These are phyloP conservation scores for Hemaris fuciformis DNA, from an alignment of 2,888 invertebrate species.

Conservation along the genomic window DNA sequence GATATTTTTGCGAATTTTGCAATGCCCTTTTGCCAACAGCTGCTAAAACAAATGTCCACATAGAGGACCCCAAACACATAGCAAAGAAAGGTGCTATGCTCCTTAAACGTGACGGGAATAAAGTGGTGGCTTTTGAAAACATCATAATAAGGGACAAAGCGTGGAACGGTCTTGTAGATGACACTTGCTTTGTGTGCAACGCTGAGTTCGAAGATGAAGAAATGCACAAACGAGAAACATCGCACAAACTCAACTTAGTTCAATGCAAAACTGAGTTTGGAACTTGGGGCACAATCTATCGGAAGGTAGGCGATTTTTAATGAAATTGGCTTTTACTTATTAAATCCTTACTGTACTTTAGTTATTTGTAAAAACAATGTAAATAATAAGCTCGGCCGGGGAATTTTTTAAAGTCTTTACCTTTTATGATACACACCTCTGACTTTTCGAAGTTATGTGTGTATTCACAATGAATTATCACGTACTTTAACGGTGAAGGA, in stretches of 20 bases:
- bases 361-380: no score
- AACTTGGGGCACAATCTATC: slow-evolving; percentile 34
- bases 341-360: no score
- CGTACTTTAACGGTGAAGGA: no score
- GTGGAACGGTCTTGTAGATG: slow-evolving; percentile 50
- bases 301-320: slow-evolving; percentile 38
- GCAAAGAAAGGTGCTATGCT: neutral
- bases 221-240: slow-evolving; percentile 34
- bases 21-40: slow-evolving; percentile 37
- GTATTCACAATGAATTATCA: no score
- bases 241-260: slow-evolving; percentile 48
- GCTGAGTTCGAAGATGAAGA: slow-evolving; percentile 39
- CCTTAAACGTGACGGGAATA: neutral
- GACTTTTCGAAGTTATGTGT: no score
- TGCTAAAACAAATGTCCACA: slow-evolving; percentile 15
- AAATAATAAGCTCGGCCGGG: no score
- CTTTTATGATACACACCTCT: no score
- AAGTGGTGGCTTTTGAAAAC: neutral
- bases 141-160: slow-evolving; percentile 34
- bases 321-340: no score
- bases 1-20: slow-evolving; percentile 49
- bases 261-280: slow-evolving; percentile 40
- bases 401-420: no score
- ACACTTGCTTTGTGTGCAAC: slow-evolving; percentile 51
- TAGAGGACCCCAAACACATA: neutral